Conservation (phyloP, 1,140 invertebrate genomes). For the Ceratina japonica region DNA sequence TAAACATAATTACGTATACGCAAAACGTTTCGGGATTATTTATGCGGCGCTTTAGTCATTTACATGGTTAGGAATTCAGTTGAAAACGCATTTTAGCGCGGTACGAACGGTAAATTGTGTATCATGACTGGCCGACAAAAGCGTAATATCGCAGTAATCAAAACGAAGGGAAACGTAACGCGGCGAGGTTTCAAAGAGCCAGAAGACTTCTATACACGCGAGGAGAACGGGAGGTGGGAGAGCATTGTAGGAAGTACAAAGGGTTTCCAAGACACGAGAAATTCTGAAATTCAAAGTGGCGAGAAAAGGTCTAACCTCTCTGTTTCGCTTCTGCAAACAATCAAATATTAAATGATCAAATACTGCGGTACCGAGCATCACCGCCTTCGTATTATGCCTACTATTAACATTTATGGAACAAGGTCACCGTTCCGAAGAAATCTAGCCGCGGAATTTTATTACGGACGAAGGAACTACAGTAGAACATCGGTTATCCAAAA, state of each 20-base stretch:
- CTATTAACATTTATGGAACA: constrained; percentile 2
- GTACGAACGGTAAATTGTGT: constrained; percentile 26
- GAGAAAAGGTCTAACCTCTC: constrained; percentile 13
- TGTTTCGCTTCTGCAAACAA: background rate
- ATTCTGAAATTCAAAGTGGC: constrained; percentile 33
- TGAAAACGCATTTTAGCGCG: background rate
- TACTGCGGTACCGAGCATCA: constrained; percentile 1
- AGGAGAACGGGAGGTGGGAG: background rate
- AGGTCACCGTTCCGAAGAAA: too few relatives aligned
- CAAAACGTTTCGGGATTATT: constrained; percentile 10
- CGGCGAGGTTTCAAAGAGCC: constrained; percentile 17
- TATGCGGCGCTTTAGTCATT: background rate
- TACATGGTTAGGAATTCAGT: background rate
- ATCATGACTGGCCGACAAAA: constrained; percentile 21
- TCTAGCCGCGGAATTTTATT: too few relatives aligned
- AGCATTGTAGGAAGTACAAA: constrained; percentile 16
- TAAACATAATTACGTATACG: constrained; percentile 8
- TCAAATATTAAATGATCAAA: constrained; percentile 37
- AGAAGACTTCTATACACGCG: background rate
- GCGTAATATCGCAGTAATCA: constrained; percentile 29
- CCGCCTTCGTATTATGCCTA: background rate
- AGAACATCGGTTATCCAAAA: too few relatives aligned
- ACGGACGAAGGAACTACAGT: too few relatives aligned
- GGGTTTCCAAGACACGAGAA: constrained; percentile 25
- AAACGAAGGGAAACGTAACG: constrained; percentile 31